Percentiles rank a stretch among this genome's conserved stretches.
phyloP scores from a whole-genome alignment of 2,888 invertebrate genomes.

The Blera fallax region DNA sequence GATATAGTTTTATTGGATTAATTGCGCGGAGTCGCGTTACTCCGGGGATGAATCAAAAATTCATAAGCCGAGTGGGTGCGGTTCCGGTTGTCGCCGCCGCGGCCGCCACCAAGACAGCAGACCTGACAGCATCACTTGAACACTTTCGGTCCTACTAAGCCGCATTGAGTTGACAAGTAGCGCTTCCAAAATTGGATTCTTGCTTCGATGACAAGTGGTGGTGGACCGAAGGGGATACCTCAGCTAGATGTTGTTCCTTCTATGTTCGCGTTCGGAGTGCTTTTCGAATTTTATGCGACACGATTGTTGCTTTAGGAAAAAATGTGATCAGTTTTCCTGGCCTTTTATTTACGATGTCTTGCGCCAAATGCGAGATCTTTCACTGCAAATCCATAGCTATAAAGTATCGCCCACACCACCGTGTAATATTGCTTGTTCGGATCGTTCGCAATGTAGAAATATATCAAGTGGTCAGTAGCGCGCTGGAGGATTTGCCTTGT shows the following conservation, averaged over 20 bases:
- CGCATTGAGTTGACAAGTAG: slow-evolving; percentile 64
- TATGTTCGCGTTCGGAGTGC: slow-evolving; percentile 51
- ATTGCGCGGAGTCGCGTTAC: slow-evolving; percentile 55
- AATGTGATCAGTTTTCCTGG: slow-evolving; percentile 70
- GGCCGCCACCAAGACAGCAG: not conserved
- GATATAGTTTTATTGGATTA: slow-evolving; percentile 67
- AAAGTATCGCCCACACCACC: slow-evolving; percentile 74
- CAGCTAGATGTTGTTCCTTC: slow-evolving; percentile 53
- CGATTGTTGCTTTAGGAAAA: slow-evolving; percentile 68
- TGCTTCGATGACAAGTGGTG: slow-evolving; percentile 33
- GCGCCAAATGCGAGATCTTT: slow-evolving; percentile 70
- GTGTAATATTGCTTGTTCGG: slow-evolving; percentile 74
- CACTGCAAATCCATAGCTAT: slow-evolving; percentile 71
- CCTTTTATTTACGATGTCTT: slow-evolving; percentile 72
- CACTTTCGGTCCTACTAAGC: slow-evolving; percentile 62
- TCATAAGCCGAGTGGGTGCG: slow-evolving; percentile 69
- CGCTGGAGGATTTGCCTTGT: slow-evolving; percentile 71
- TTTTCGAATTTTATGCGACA: slow-evolving; percentile 71
- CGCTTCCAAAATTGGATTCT: slow-evolving; percentile 71
- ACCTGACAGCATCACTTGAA: slow-evolving; percentile 66
- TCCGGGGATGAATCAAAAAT: slow-evolving; percentile 66
- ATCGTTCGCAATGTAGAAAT: slow-evolving; percentile 73
- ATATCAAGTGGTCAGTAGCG: slow-evolving; percentile 75
- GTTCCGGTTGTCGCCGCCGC: slow-evolving; percentile 59
- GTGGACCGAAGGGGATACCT: not conserved